A percentile compares a stretch with the other conserved stretches of the same genome.
phyloP scores from a whole-genome alignment of 2,888 invertebrate genomes.

The Balanococcus diminutus region DNA sequence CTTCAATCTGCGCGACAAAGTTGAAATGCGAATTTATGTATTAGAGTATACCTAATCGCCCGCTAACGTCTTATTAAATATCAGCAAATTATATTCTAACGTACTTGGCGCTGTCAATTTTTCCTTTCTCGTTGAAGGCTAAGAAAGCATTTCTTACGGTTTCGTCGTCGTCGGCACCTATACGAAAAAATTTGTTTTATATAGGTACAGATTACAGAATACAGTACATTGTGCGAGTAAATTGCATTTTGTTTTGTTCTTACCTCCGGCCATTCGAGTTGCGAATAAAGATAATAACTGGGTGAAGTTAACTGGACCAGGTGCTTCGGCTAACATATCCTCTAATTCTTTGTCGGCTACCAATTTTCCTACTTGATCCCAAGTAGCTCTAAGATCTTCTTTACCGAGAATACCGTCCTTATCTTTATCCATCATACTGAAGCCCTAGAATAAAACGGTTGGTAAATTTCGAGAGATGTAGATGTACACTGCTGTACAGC shows the following conservation, averaged over 20 bases:
- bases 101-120: conserved; percentile 84
- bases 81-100: too few relatives aligned
- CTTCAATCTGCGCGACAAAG: conserved; percentile 70
- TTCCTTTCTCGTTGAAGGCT: conserved; percentile 87
- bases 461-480: too few relatives aligned
- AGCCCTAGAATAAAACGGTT: conserved; percentile 72
- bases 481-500: too few relatives aligned
- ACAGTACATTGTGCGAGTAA: too few relatives aligned
- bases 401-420: conserved; percentile 88
- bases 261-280: conserved; percentile 85
- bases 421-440: conserved; percentile 95
- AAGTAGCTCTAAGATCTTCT: conserved; percentile 87
- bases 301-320: conserved; percentile 94
- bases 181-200: neutral
- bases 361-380: conserved; percentile 89
- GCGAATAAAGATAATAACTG: conserved; percentile 91
- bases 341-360: conserved; percentile 90
- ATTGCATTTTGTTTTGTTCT: neutral
- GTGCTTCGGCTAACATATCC: conserved; percentile 83
- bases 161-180: conserved; percentile 85
- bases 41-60: neutral
- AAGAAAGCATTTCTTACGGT: conserved; percentile 91
- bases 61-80: too few relatives aligned
- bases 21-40: neutral
- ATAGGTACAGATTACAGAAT: too few relatives aligned